Base-by-base conservation (phyloP, 2,113 vertebrate species). In the Spilogale gracilis region DNA sequence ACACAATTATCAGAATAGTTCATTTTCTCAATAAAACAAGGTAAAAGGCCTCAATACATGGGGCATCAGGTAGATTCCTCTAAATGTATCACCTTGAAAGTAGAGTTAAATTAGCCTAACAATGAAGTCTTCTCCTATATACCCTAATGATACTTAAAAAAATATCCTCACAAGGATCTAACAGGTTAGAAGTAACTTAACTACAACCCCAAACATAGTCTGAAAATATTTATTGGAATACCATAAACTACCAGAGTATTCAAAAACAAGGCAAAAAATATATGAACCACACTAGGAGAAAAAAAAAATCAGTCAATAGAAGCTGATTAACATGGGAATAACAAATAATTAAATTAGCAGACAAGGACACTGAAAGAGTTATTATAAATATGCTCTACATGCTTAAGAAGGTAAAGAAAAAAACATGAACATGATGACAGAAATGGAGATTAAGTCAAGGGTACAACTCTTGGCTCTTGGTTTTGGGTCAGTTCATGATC, bases 181-280 rank as follows among this genome's bases (percentile, higher is more conserved):
- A 86, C 12, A 91, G n/a, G 73, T 32, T 74, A 81, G 10, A 48
- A 45, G 54, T 86, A 80, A 73, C 54, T 61, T 79, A 84, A 90
- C n/a, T 56, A 43, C 17, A 71, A 30, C 16, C 56, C 54, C 54
- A 85, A 74, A 54, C 25, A 61, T 83, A 83, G 67, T 88, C 32
- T 94, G 67, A 87, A 81, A 86, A 81, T 91, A 82, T 76, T 71
- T 80, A 73, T 65, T 43, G 38, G 67, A 50, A 86, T 71, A 69
- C 10, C 27, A 63, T 50, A 87, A 95, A 88, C 61, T 91, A 61
- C 76, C 20, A 78, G 20, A 6, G 6, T 63, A 86, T 87, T 95
- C 32, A 74, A 95, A 91, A 87, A 71, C 50, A 89, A 81, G 32
- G 60, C 71, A 96, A 30, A 89, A 89, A 96, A 90, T 71, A 86